These are phyloP conservation scores for Apamea sordens DNA, from an alignment of 2,888 invertebrate genomes.

Conservation along the genomic window DNA sequence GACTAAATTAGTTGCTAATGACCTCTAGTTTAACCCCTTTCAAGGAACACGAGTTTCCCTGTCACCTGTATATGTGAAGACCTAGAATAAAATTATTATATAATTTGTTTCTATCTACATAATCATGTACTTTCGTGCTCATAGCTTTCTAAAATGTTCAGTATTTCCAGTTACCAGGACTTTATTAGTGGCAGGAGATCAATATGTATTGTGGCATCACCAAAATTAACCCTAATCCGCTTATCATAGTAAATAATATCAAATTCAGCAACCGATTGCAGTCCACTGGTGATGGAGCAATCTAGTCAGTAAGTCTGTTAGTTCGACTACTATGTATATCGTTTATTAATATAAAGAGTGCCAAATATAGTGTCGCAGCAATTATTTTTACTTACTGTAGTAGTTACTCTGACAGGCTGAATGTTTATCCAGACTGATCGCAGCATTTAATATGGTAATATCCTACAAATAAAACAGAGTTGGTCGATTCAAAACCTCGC, in stretches of 20 bases:
- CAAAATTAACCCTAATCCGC: background rate
- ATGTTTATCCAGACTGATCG: constrained; percentile 36
- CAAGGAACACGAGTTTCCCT: too few relatives aligned
- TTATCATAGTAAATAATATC: background rate
- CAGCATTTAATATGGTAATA: constrained; percentile 45
- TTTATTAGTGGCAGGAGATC: background rate
- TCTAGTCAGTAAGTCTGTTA: background rate
- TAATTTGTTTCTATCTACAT: background rate
- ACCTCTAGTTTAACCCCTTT: too few relatives aligned
- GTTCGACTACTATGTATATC: too few relatives aligned
- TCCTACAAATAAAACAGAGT: constrained; percentile 44
- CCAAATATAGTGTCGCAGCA: background rate
- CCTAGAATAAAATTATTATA: too few relatives aligned
- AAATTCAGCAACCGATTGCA: background rate
- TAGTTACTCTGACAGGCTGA: constrained; percentile 7
- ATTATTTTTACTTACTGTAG: background rate
- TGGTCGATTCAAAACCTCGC: constrained; percentile 42
- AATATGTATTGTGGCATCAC: background rate
- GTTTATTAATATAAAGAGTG: background rate
- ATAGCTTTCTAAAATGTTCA: background rate
- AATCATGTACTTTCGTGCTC: background rate
- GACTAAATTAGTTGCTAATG: too few relatives aligned
- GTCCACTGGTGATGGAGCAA: background rate
- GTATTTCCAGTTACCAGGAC: background rate
- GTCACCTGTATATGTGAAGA: too few relatives aligned